Evolutionary conservation across 2,113 vertebrate species (phyloP), one percentile per base, ranked within the genome.

Genomic region (Gadus macrocephalus): DNA sequence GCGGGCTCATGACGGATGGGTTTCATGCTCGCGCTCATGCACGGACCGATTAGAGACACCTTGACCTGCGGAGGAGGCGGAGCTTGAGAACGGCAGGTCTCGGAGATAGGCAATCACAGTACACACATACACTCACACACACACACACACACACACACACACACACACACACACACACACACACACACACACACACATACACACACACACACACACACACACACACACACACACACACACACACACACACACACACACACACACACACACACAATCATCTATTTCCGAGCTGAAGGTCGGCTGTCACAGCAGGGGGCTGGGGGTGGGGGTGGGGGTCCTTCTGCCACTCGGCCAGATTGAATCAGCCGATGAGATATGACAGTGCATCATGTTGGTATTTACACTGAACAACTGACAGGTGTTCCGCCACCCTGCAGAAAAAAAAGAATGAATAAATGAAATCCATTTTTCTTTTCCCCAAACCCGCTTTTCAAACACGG

Each of bases 1-100:
- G 87, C 88, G 84, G 83, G 89, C 80, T 86, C 73, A 76, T 87
- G 86, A 89, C 86, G 87, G 78, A 90, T 89, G 87, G 73, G 77
- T 74, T 49, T 9, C 8, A 9, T 49, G 42, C 42, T 78, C 79
- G 72, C 71, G 74, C 84, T 82, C 75, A 75, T 78, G 55, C 72
- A 70, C 68, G 17, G 66, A 69, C 42, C 49, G 70, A 84, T 77
- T 68, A 75, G 76, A 87, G 85, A 88, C 81, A 78, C 86, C 78
- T 87, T 89, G 87, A 89, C 83, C 87, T 80, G 62, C 49, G 66
- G 79, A 67, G 81, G 78, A 73, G 63, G 69, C 2, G 55, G 55
- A 58, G 55, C 55, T 17, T 0, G 55, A n/a, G 8, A 49, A 49
- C 42, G 8, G 75, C 66, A 49, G 61, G 68, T 17, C 77, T 79